Evolutionary conservation across 2,797 vertebrate genomes (phyloP).

Genomic region (Fratercula arctica): DNA sequence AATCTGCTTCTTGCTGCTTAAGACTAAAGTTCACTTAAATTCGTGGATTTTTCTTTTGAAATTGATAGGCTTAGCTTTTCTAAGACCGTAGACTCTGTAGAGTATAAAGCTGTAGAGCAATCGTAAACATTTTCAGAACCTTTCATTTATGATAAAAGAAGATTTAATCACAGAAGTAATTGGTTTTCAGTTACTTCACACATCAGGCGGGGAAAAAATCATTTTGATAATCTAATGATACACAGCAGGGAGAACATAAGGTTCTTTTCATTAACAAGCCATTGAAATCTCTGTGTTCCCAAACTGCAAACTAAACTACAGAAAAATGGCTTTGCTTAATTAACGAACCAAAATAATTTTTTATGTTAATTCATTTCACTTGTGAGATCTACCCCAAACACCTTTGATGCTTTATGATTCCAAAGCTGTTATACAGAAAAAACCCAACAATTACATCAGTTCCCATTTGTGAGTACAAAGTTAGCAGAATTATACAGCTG

Average conservation of each 20-base stretch:
- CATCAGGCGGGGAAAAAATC: slow-evolving; percentile 1
- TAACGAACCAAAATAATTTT: slow-evolving; percentile 17
- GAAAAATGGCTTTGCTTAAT: slow-evolving; percentile 39
- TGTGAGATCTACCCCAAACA: not conserved
- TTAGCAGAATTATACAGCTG: not conserved
- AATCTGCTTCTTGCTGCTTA: not conserved
- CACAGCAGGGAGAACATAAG: slow-evolving; percentile 36
- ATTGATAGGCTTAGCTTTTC: not conserved
- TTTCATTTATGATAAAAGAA: slow-evolving; percentile 18
- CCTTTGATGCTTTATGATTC: not conserved
- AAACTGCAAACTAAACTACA: slow-evolving; percentile 7
- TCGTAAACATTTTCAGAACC: slow-evolving; percentile 7
- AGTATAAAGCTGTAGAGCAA: not conserved
- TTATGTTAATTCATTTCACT: slow-evolving; percentile 10
- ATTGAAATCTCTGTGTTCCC: slow-evolving; percentile 18
- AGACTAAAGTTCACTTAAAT: not conserved
- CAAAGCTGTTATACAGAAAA: not conserved
- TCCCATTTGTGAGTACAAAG: not conserved
- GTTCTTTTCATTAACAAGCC: slow-evolving; percentile 48
- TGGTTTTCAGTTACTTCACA: slow-evolving; percentile 41
- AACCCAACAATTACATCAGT: not conserved
- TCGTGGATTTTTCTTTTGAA: not conserved
- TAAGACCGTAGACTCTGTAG: not conserved
- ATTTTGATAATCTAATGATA: slow-evolving; percentile 55
- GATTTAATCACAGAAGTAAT: slow-evolving; percentile 47